Percentiles rank a stretch among this genome's conserved stretches.
Evolutionary conservation across 2,797 vertebrate genomes (phyloP).

Genomic region (Eulemur coronatus): DNA sequence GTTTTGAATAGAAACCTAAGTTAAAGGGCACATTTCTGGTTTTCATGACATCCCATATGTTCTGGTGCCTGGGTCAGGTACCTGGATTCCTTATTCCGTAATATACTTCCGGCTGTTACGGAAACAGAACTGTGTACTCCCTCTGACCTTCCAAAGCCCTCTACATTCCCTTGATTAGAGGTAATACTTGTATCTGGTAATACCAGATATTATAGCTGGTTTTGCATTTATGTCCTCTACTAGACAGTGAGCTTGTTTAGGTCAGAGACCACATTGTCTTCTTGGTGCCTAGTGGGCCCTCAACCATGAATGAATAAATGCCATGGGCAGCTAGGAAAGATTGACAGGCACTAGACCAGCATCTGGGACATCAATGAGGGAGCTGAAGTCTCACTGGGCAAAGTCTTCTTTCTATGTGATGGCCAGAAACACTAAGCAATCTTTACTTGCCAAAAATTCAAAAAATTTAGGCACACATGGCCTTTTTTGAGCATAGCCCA

Average conservation of each 20-base stretch:
- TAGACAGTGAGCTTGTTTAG: neutral
- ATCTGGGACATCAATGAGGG: neutral
- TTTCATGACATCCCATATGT: neutral
- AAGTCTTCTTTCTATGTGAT: neutral
- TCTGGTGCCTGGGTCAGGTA: neutral
- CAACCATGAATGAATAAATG: neutral
- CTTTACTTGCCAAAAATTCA: neutral
- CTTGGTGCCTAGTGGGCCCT: neutral
- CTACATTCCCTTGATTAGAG: neutral
- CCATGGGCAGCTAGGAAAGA: neutral
- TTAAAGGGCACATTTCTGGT: neutral
- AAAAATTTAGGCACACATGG: slow-evolving; percentile 17
- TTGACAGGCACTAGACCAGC: neutral
- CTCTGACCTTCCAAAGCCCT: neutral
- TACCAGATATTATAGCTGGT: neutral
- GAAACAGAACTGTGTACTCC: neutral
- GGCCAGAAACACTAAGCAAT: neutral
- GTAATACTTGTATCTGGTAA: neutral
- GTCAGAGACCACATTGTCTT: neutral
- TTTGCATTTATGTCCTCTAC: neutral
- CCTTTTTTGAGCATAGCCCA: neutral
- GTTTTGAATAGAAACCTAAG: neutral
- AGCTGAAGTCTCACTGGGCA: neutral
- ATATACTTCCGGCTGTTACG: neutral
- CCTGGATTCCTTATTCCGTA: neutral